Percentiles rank a stretch among this genome's conserved stretches.
phyloP scores from a whole-genome alignment of 2,888 invertebrate species.

The Idaea straminata region DNA sequence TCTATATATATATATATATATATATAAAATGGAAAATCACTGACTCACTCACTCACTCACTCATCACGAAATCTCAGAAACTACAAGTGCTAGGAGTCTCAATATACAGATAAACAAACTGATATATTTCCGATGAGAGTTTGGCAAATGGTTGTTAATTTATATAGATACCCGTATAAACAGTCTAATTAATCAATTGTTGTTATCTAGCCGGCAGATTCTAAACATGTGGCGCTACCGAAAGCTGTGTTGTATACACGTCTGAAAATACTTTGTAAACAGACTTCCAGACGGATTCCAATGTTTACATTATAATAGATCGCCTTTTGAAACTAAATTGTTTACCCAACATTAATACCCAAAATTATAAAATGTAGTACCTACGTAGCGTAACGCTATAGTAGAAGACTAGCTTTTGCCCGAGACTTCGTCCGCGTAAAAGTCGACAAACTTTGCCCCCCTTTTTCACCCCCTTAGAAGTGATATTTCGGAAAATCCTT shows the following conservation, averaged over 20 bases:
- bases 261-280: constrained; percentile 55
- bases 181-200: constrained; percentile 30
- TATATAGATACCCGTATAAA: neutral
- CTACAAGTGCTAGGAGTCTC: too few species aligned
- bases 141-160: neutral
- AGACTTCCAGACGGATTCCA: constrained; percentile 56
- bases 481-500: too few species aligned
- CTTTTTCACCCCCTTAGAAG: too few species aligned
- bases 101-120: neutral
- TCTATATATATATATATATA: too few species aligned
- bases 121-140: neutral
- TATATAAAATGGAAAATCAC: too few species aligned
- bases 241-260: constrained; percentile 54
- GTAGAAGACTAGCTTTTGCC: too few species aligned
- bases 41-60: too few species aligned
- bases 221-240: constrained; percentile 61
- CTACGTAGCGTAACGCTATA: too few species aligned
- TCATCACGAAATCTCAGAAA: too few species aligned
- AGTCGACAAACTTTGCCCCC: too few species aligned
- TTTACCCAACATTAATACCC: constrained; percentile 11
- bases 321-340: constrained; percentile 35
- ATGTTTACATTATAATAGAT: constrained; percentile 54
- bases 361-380: neutral
- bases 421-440: too few species aligned
- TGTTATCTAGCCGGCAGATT: constrained; percentile 43